Base-by-base conservation (phyloP, 1,140 invertebrate genomes). In the Lepidurus arcticus region DNA sequence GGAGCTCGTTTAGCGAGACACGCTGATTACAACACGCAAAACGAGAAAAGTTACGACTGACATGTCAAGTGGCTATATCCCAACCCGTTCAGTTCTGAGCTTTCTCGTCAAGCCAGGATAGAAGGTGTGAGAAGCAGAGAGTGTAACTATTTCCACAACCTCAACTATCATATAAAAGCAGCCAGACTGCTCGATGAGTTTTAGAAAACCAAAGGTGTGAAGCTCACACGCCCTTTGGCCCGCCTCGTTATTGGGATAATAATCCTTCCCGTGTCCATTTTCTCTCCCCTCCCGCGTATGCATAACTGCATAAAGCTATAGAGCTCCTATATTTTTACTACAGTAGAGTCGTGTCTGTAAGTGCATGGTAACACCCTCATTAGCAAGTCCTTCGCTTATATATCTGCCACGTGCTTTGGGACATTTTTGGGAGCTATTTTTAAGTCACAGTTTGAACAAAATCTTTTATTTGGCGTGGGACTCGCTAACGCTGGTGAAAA, bases 41-140 rank as follows among this genome's bases (percentile, higher is more conserved):
- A 65, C 34, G n/a, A 13, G 53, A 65, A 65, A 65, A 65, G 21
- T 65, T 65, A 65, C 21, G 53, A 65, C 53, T 65, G 53, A 65
- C 53, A 21, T 65, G 53, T 65, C 53, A 65, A 65, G 53, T 65
- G n/a, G 53, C 21, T 65, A 65, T 65, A 65, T 65, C 21, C 53
- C 53, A 34, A 21, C 53, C 21, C 53, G 53, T 65, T 65, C 1
- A 13, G 13, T 65, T 65, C 2, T n/a, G 10, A 13, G 21, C 53
- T 13, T 21, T 16, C 53, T 65, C 53, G 13, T 34, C 34, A 34
- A 34, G 34, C 4, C 34, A 2, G 34, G 34, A 34, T 34, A 65
- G 53, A 47, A 47, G 10, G 53, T 65, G 53, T 65, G 53, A 65
- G 53, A 65, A 65, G 53, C 16, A n/a, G 53, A 65, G 21, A 13